Base-by-base conservation (phyloP, 2,113 vertebrate genomes). In the Hemiscyllium ocellatum region DNA sequence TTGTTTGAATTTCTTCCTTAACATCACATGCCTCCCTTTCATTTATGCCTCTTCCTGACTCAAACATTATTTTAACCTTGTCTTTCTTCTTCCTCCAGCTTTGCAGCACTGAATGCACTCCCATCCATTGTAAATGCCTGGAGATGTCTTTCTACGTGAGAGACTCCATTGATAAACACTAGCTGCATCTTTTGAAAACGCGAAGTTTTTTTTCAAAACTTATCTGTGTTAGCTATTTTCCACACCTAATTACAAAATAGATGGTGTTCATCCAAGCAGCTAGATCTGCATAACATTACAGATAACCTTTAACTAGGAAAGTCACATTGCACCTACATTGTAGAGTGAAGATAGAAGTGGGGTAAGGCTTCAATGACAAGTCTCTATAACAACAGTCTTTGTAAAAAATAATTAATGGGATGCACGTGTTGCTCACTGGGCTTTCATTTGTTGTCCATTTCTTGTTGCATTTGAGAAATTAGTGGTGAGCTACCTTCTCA, bases 221-320 rank as follows among this genome's bases (percentile, higher is more conserved):
- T 89, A n/a, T 37, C 33, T n/a, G 33, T 22, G 89, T 37, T 61
- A n/a, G 61, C 15, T 37, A 2, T n/a, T 61, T 19, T 66, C 61
- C 33, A 66, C 4, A 68, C n/a, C 33, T 33, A 65, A 66, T 93
- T 93, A 68, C 37, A 37, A 91, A 91, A 19, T 29, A n/a, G 56
- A 65, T 17, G 20, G 5, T 22, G 52, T 33, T 65, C 17, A 42
- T n/a, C 65, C 61, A 22, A 56, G 37, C 89, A 66, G 33, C 7
- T 8, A n/a, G 61, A 66, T 93, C 89, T 93, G 89, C 65, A 68
- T 93, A 66, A 66, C 89, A 42, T 66, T 93, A 93, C n/a, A 66
- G 61, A 93, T 93, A 93, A 93, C 61, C 89, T 66, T 66, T n/a
- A 93, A 12, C n/a, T 29, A 37, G 37, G 61, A 22, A 93, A 68